These are phyloP conservation scores for Brienomyrus brachyistius DNA, from an alignment of 2,113 vertebrate genomes.

Conservation along the genomic window DNA sequence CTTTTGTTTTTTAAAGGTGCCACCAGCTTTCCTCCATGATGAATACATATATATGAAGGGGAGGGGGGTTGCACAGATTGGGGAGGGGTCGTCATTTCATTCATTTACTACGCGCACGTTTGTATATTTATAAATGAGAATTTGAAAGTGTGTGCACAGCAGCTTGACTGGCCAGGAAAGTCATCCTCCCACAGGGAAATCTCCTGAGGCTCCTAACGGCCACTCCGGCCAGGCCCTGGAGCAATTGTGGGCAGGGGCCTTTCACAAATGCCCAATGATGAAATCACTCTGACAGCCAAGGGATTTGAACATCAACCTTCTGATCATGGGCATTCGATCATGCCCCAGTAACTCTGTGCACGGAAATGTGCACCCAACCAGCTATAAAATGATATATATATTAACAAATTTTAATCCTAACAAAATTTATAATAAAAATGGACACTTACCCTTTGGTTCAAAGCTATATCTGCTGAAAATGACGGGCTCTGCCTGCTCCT, in stretches of 20 bases:
- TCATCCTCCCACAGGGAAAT: not conserved
- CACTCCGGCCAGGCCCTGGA: not conserved
- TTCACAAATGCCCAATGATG: not conserved
- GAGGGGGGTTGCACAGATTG: no score
- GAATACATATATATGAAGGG: no score
- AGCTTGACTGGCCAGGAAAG: not conserved
- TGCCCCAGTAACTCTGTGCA: not conserved
- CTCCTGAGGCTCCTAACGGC: not conserved
- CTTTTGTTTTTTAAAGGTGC: no score
- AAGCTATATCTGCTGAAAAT: constrained; percentile 62
- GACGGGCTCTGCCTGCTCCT: constrained; percentile 37
- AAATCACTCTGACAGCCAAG: no score
- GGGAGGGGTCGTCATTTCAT: no score
- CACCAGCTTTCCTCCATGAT: no score
- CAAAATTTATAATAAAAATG: not conserved
- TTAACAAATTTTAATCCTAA: no score
- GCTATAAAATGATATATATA: no score
- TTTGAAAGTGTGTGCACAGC: not conserved
- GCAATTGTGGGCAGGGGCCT: not conserved
- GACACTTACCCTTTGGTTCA: constrained; percentile 68
- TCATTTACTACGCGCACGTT: not conserved
- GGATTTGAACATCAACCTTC: no score
- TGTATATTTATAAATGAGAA: not conserved
- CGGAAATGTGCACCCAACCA: not conserved
- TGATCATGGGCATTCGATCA: no score